These are phyloP conservation scores for Nymphicus hollandicus DNA, from an alignment of 2,113 vertebrate species.

Conservation along the genomic window DNA sequence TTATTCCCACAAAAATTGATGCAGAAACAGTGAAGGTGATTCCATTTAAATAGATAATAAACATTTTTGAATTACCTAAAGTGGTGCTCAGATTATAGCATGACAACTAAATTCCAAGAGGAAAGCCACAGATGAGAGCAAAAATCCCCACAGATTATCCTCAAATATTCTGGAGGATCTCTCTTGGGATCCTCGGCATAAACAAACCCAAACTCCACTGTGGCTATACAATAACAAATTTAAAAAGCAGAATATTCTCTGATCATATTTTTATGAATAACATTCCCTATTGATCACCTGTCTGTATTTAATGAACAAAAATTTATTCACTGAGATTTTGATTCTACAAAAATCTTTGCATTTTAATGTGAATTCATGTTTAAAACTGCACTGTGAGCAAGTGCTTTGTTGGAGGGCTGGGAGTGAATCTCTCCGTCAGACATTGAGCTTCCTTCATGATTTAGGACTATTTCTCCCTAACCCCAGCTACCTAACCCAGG, in stretches of 20 bases:
- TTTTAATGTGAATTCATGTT: background rate
- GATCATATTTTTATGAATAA: background rate
- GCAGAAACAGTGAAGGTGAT: background rate
- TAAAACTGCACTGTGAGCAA: background rate
- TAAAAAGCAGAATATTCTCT: background rate
- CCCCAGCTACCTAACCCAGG: background rate
- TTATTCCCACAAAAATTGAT: background rate
- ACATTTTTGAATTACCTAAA: background rate
- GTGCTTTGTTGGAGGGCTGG: background rate
- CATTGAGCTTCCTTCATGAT: accelerated
- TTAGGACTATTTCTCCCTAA: background rate
- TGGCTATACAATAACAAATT: background rate
- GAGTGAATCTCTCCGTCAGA: background rate
- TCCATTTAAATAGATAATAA: background rate
- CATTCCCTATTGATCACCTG: background rate
- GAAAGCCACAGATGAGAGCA: background rate
- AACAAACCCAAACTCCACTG: background rate
- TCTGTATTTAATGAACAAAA: background rate
- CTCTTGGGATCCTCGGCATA: background rate
- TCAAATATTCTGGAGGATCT: conserved; percentile 9
- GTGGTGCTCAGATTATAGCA: background rate
- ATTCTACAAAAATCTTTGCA: background rate
- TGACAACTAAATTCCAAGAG: conserved; percentile 1
- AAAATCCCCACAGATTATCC: conserved; percentile 19
- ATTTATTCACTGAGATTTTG: background rate